Percentiles rank a stretch among this genome's conserved stretches.
These are phyloP conservation scores for Ennomos erosarius DNA, from an alignment of 2,888 invertebrate genomes.

Conservation along the genomic window DNA sequence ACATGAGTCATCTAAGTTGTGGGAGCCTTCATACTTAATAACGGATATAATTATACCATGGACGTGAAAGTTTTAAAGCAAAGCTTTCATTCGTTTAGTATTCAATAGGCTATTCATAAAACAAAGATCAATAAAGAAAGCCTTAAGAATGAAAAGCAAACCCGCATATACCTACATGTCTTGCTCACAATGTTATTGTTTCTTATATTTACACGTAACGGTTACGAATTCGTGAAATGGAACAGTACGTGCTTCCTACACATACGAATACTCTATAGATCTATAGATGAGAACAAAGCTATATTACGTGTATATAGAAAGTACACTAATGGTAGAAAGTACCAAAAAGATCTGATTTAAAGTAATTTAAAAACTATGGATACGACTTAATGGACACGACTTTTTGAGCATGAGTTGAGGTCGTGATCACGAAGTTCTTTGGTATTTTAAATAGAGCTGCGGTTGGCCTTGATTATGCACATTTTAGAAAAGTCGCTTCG, in stretches of 20 bases:
- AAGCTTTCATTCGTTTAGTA: too few species aligned
- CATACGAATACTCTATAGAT: conserved; percentile 26
- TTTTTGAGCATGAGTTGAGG: conserved; percentile 9
- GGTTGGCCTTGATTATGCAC: conserved; percentile 27
- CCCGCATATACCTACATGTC: conserved; percentile 1
- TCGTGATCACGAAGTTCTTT: conserved; percentile 26
- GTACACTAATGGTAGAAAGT: conserved; percentile 22
- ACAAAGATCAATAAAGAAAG: too few species aligned
- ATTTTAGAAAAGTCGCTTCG: conserved; percentile 7
- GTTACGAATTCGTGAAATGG: conserved; percentile 36
- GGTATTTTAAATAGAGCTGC: conserved; percentile 12
- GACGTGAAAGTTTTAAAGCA: too few species aligned
- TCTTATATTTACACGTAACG: conserved; percentile 27
- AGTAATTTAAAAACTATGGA: conserved; percentile 26
- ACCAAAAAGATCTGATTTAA: conserved; percentile 25
- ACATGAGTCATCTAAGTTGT: too few species aligned
- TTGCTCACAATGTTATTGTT: conserved; percentile 20
- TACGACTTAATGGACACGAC: conserved; percentile 27
- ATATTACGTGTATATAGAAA: conserved; percentile 22
- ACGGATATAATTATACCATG: too few species aligned
- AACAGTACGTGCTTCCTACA: conserved; percentile 31
- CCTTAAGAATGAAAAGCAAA: not conserved
- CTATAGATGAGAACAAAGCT: conserved; percentile 25
- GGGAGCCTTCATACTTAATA: too few species aligned
- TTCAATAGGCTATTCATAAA: too few species aligned